Evolutionary conservation across 2,888 invertebrate species (phyloP).

Genomic region (Trilocha varians): DNA sequence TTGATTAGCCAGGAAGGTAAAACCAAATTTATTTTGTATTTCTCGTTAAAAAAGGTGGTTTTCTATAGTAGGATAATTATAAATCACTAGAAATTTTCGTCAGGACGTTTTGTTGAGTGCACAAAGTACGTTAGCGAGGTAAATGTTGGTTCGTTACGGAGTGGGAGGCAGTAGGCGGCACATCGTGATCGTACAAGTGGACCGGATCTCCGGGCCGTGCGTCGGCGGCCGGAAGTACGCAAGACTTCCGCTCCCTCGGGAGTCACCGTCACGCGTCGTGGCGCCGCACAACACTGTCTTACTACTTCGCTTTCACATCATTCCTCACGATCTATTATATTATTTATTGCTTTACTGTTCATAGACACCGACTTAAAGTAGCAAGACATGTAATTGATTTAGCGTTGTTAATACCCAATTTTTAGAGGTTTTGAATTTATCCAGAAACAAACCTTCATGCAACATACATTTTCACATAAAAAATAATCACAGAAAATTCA

Average conservation of each 20-base stretch:
- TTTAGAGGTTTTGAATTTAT: too few relatives aligned
- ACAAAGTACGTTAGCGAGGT: background rate
- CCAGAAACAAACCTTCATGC: too few relatives aligned
- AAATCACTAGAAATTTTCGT: background rate
- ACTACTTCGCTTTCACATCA: conserved; percentile 40
- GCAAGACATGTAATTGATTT: too few relatives aligned
- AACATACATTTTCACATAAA: too few relatives aligned
- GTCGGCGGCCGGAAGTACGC: conserved; percentile 52
- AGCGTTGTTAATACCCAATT: too few relatives aligned
- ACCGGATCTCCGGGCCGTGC: conserved; percentile 63
- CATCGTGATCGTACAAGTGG: conserved; percentile 34
- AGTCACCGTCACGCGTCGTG: conserved; percentile 50
- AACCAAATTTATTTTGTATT: too few relatives aligned
- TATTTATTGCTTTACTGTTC: conserved; percentile 1
- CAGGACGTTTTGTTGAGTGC: background rate
- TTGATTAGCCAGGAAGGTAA: too few relatives aligned
- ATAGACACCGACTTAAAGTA: too few relatives aligned
- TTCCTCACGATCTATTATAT: conserved; percentile 1
- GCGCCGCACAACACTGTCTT: conserved; percentile 40
- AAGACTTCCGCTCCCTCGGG: conserved; percentile 70
- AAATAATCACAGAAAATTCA: too few relatives aligned
- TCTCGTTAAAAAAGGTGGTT: too few relatives aligned
- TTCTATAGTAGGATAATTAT: too few relatives aligned
- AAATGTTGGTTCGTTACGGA: background rate
- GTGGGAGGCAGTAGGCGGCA: conserved; percentile 3